Conservation (phyloP, 1,140 invertebrate species). For the Orius insidiosus region DNA sequence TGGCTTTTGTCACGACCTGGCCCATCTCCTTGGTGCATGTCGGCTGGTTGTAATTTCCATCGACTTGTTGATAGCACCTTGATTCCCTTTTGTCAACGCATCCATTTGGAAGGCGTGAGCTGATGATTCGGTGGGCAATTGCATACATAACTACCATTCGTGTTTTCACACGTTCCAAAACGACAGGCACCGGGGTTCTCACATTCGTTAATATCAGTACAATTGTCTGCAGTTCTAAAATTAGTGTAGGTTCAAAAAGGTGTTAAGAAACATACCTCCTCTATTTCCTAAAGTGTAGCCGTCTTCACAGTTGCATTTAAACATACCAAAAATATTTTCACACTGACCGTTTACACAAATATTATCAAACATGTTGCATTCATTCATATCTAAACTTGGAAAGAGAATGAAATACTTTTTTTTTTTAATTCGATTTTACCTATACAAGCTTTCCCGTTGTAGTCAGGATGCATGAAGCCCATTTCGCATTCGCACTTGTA, state of each 20-base stretch:
- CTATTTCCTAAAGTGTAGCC: slow-evolving; percentile 64
- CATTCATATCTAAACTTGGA: slow-evolving; percentile 58
- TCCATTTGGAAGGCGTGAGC: slow-evolving; percentile 41
- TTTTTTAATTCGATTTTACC: slow-evolving; percentile 26
- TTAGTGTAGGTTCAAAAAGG: too few relatives aligned
- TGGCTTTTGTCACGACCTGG: slow-evolving; percentile 47
- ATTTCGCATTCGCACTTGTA: slow-evolving; percentile 74
- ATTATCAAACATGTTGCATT: slow-evolving; percentile 75
- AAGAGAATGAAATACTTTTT: not conserved
- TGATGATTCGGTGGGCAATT: slow-evolving; percentile 37
- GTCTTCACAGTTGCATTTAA: slow-evolving; percentile 66
- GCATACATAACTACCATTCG: slow-evolving; percentile 36
- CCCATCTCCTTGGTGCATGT: slow-evolving; percentile 37
- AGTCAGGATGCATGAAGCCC: slow-evolving; percentile 57
- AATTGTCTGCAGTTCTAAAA: slow-evolving; percentile 26
- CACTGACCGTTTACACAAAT: slow-evolving; percentile 72
- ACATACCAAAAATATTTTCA: slow-evolving; percentile 78
- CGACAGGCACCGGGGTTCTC: slow-evolving; percentile 37
- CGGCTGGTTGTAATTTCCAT: slow-evolving; percentile 27
- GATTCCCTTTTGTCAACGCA: slow-evolving; percentile 63
- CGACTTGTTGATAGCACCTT: slow-evolving; percentile 50
- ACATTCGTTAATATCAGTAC: slow-evolving; percentile 42
- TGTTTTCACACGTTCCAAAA: slow-evolving; percentile 39
- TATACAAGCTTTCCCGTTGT: slow-evolving; percentile 53
- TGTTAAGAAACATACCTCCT: slow-evolving; percentile 32